Evolutionary conservation across 2,888 invertebrate genomes (phyloP), one percentile per base, ranked within the genome.

Genomic region (Platycnemis pennipes): DNA sequence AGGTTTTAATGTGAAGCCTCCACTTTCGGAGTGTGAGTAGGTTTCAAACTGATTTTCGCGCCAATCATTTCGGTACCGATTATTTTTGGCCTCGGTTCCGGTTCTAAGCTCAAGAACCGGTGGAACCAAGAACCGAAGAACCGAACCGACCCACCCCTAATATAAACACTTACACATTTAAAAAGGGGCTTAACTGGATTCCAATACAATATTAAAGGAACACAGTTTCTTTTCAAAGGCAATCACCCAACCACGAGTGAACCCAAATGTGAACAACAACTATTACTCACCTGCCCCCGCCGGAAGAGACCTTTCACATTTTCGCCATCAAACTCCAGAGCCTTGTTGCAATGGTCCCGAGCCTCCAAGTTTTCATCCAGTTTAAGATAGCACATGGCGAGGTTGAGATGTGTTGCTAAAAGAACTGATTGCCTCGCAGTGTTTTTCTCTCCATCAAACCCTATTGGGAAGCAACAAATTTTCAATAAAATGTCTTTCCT

Each of bases 301-400:
- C 99, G 97, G 96, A 99, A 99, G 49, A 98, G 97, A 0, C 98
- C 99, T 96, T 99, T 99, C 22, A 98, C 98, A 96, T 98, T 99
- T 45, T 97, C 97, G 0, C 97, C 96, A 95, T 99, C 98, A 0
- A 98, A 95, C 94, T 97, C 97, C 7, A 99, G 96, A 0, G 98
- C 99, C 95, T 98, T 98, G 88, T 98, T 97, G 88, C 99, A 99
- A 89, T 98, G 97, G 94, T 98, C 97, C 95, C 97, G 97, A 1
- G 98, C 98, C 95, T 98, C 98, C 87, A 97, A 97, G n/a, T 97
- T 96, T 5, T 98, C 97, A n/a, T 98, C 97, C 77, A 97, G 96
- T 96, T 99, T 99, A 94, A 99, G 96, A 96, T 98, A 97, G 95
- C 98, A 98, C 94, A 99, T 96, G 0, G 99, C 97, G 4, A 98